These are phyloP conservation scores for Marronus borbonicus DNA, from an alignment of 2,888 invertebrate species.

Conservation along the genomic window DNA sequence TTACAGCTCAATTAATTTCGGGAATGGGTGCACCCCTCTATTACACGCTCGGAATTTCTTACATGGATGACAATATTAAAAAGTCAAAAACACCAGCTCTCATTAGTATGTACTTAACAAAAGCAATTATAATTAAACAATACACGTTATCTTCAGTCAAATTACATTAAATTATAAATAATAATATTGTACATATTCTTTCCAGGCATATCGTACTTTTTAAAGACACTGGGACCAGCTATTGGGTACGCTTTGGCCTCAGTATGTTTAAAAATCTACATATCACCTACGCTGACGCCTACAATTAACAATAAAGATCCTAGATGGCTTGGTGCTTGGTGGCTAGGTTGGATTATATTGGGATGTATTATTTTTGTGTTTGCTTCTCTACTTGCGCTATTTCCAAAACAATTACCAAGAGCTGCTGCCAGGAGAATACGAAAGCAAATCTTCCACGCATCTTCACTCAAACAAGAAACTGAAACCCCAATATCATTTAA, in stretches of 20 bases:
- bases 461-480: constrained; percentile 57
- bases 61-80: constrained; percentile 85
- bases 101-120: constrained; percentile 73
- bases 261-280: constrained; percentile 77
- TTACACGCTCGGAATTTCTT: constrained; percentile 80
- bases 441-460: constrained; percentile 55
- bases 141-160: constrained; percentile 30
- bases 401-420: constrained; percentile 80
- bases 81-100: constrained; percentile 82
- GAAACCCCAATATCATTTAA: constrained; percentile 70
- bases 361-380: constrained; percentile 75
- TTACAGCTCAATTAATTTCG: constrained; percentile 80
- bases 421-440: constrained; percentile 74
- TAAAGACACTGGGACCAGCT: constrained; percentile 80
- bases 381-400: constrained; percentile 77
- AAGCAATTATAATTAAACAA: constrained; percentile 28
- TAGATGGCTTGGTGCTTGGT: constrained; percentile 89
- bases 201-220: constrained; percentile 77
- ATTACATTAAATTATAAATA: constrained; percentile 32
- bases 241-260: constrained; percentile 79
- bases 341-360: constrained; percentile 82
- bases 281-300: constrained; percentile 77
- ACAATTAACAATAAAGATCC: constrained; percentile 80
- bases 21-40: constrained; percentile 81
- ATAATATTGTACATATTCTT: constrained; percentile 49